Percentiles rank a stretch among this genome's conserved stretches.
phyloP scores from a whole-genome alignment of 2,888 invertebrate genomes.

The Parnassius glacialis region DNA sequence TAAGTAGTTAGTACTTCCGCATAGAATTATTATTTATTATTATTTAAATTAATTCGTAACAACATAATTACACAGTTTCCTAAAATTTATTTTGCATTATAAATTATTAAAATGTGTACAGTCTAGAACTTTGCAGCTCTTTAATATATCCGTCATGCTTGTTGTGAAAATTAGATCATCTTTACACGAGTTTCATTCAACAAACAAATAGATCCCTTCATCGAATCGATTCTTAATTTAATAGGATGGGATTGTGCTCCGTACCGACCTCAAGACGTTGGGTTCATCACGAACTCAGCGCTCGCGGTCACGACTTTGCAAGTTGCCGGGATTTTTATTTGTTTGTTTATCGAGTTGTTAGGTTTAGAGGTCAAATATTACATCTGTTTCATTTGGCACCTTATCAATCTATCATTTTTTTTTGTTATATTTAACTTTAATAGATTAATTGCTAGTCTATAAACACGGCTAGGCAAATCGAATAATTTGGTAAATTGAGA shows the following conservation, averaged over 20 bases:
- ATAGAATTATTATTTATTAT: too few species aligned
- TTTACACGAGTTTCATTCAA: slow-evolving; percentile 44
- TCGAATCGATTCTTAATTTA: slow-evolving; percentile 54
- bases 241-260: slow-evolving; percentile 52
- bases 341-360: slow-evolving; percentile 29
- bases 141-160: slow-evolving; percentile 41
- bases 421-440: neutral
- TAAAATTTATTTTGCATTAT: too few species aligned
- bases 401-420: slow-evolving; percentile 11
- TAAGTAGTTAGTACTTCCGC: too few species aligned
- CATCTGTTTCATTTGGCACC: slow-evolving; percentile 20
- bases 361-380: slow-evolving; percentile 29
- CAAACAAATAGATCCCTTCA: slow-evolving; percentile 54
- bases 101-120: neutral
- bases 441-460: neutral
- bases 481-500: too few species aligned
- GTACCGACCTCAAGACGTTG: slow-evolving; percentile 44
- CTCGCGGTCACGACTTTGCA: slow-evolving; percentile 31
- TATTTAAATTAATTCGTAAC: too few species aligned
- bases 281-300: slow-evolving; percentile 45
- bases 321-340: slow-evolving; percentile 26
- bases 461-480: too few species aligned
- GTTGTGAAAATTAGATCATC: slow-evolving; percentile 65
- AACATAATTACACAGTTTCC: too few species aligned
- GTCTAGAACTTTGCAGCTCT: slow-evolving; percentile 33